Evolutionary conservation across 2,888 invertebrate species (phyloP).

Genomic region (Hybos culiciformis): DNA sequence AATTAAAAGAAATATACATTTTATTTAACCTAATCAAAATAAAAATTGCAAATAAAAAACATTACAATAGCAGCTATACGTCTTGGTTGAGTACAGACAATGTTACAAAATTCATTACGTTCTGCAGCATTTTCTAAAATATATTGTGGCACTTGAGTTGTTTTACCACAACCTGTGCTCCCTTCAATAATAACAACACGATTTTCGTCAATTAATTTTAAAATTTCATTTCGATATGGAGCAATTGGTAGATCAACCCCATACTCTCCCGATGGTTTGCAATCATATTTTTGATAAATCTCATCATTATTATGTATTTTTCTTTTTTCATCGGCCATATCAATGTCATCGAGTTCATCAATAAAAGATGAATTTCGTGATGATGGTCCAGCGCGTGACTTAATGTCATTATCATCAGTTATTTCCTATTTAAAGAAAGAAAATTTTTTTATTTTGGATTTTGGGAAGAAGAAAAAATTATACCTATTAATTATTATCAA

Average conservation of each 20-base stretch:
- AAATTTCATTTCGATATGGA: conserved; percentile 41
- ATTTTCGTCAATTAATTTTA: conserved; percentile 42
- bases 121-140: conserved; percentile 66
- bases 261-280: conserved; percentile 25
- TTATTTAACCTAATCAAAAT: no score
- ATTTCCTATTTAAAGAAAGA: no score
- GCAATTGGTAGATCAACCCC: conserved; percentile 27
- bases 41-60: no score
- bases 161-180: conserved; percentile 90
- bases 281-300: conserved; percentile 24
- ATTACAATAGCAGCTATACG: conserved; percentile 88
- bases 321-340: conserved; percentile 15
- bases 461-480: no score
- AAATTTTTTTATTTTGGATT: no score
- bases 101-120: conserved; percentile 58
- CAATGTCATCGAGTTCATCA: conserved; percentile 26
- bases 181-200: conserved; percentile 78
- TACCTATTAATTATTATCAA: no score
- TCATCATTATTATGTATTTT: conserved; percentile 18
- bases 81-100: conserved; percentile 86
- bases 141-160: conserved; percentile 82
- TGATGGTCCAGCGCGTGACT: not conserved
- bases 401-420: not conserved
- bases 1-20: no score
- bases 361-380: conserved; percentile 13